These are phyloP conservation scores for Helicolenus hilgendorfi DNA, from an alignment of 2,797 vertebrate genomes.

Conservation along the genomic window DNA sequence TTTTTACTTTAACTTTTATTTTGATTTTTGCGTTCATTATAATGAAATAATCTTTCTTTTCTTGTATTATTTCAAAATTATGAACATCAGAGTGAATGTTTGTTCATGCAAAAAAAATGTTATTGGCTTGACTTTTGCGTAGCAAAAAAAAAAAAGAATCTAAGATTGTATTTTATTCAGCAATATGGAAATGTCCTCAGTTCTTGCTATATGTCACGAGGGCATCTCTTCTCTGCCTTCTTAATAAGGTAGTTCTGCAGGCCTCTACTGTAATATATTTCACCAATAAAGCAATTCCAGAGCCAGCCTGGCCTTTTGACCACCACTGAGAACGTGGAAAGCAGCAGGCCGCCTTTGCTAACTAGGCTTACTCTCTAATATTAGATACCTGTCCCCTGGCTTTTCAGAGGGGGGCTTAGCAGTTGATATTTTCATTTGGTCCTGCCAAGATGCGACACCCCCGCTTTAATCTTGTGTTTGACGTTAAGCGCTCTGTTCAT, in stretches of 20 bases:
- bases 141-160: slow-evolving; percentile 65
- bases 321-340: slow-evolving; percentile 82
- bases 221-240: slow-evolving; percentile 87
- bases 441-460: slow-evolving; percentile 92
- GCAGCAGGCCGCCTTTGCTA: slow-evolving; percentile 88
- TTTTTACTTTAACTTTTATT: slow-evolving; percentile 1
- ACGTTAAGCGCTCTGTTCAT: slow-evolving; percentile 94
- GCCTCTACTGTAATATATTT: slow-evolving; percentile 92
- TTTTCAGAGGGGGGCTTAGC: slow-evolving; percentile 92
- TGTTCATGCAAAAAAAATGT: slow-evolving; percentile 46
- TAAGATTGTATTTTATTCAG: slow-evolving; percentile 82
- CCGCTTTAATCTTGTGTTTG: slow-evolving; percentile 95
- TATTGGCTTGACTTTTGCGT: slow-evolving; percentile 72
- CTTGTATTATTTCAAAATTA: slow-evolving; percentile 33
- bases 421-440: slow-evolving; percentile 96
- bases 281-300: slow-evolving; percentile 88
- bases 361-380: slow-evolving; percentile 92
- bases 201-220: slow-evolving; percentile 80
- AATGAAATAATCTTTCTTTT: not conserved
- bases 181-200: slow-evolving; percentile 87
- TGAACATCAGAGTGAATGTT: slow-evolving; percentile 43
- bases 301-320: slow-evolving; percentile 83
- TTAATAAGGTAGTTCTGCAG: slow-evolving; percentile 89
- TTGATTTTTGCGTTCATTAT: not conserved
- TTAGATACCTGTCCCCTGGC: slow-evolving; percentile 92